Evolutionary conservation across 1,140 invertebrate species (phyloP), one percentile per base, ranked within the genome.

Genomic region (Parasteatoda tepidariorum): DNA sequence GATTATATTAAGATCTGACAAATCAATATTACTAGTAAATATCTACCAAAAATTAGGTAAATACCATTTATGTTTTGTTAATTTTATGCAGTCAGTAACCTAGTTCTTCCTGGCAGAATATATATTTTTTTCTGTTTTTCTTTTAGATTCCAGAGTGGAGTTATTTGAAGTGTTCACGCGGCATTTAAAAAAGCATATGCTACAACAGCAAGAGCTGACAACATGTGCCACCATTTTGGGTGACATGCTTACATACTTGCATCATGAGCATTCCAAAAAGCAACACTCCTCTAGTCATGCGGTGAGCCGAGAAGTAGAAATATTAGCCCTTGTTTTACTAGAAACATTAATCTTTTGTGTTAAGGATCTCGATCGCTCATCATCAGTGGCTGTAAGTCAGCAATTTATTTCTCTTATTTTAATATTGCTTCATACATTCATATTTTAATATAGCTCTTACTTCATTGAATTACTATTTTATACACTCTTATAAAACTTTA

Each of bases 221-320:
- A 91, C 95, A 0, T 97, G 96, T 87, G 94, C 96, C 0, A 94
- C 94, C 54, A 96, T 98, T 82, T 89, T 99, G 0, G 93, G 93
- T 0, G 95, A 98, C 87, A 93, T 98, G 70, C 91, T 98, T 24
- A 92, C 93, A 54, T 92, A 94, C 84, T 89, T 98, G 5, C 57
- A 62, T 6, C n/a, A 24, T 3, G 74, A 82, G 30, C 33, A 31
- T 28, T 24, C 48, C 15, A 28, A 62, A 6, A 61, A 76, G 22
- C 74, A 70, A 34, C 57, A 71, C 41, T 30, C 41, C 4, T n/a
- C 15, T 30, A 28, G 41, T 0, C 48, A 59, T 26, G 9, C 26
- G n/a, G 66, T 85, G 13, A 78, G 22, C 41, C 67, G 75, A 18
- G 85, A 85, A 30, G 75, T 85, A 9, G 85, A 84, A 41, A 85